A percentile compares a stretch with the other conserved stretches of the same genome.
phyloP scores from a whole-genome alignment of 2,888 invertebrate species.

The Limnephilus lunatus region DNA sequence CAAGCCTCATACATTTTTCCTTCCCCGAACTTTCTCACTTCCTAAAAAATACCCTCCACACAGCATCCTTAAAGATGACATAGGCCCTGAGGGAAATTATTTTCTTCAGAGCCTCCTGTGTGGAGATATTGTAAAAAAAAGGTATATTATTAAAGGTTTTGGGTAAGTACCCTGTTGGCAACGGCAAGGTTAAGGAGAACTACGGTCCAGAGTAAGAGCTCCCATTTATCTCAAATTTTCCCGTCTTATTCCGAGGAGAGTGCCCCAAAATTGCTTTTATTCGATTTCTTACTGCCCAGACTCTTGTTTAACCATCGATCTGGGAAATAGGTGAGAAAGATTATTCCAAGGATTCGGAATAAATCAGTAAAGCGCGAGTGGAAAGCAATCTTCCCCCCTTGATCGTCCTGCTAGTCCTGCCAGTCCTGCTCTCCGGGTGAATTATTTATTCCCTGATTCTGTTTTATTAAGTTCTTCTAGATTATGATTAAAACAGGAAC shows the following conservation, averaged over 20 bases:
- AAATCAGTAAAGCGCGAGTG: constrained; percentile 4
- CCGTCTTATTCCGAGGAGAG: constrained; percentile 4
- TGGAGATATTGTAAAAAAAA: too few relatives aligned
- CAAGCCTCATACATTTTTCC: too few relatives aligned
- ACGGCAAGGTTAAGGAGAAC: not conserved
- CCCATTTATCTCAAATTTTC: constrained; percentile 9
- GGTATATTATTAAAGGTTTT: too few relatives aligned
- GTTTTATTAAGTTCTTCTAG: not conserved
- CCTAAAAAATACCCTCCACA: too few relatives aligned
- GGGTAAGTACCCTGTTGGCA: too few relatives aligned
- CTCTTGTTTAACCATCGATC: constrained; percentile 27
- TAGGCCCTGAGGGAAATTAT: too few relatives aligned
- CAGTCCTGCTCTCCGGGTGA: not conserved
- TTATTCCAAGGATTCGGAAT: constrained; percentile 19
- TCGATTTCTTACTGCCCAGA: constrained; percentile 16
- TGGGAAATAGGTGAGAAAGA: constrained; percentile 16
- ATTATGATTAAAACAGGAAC: not conserved
- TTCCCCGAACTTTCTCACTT: too few relatives aligned
- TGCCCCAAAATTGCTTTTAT: constrained; percentile 31
- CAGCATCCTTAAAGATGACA: too few relatives aligned
- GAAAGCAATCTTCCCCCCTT: not conserved
- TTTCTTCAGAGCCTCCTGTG: too few relatives aligned
- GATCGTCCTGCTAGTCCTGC: not conserved
- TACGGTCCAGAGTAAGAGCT: not conserved
- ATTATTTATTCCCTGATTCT: not conserved